Base-by-base conservation (phyloP, 2,888 invertebrate species). In the Dermolepida albohirtum region DNA sequence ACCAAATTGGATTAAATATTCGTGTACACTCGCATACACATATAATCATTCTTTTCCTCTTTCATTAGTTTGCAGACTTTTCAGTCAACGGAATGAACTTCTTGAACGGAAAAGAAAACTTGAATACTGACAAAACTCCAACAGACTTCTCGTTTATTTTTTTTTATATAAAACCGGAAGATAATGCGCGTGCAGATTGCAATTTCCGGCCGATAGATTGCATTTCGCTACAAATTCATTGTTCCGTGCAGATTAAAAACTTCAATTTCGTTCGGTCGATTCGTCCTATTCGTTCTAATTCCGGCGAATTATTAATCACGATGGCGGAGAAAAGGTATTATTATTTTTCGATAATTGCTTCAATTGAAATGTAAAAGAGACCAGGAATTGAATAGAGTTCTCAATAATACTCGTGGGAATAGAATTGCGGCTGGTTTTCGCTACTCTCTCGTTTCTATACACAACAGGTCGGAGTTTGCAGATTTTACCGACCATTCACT, bases 161-260 rank as follows among this genome's bases (percentile, higher is more conserved):
- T 57, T 17, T 49, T 12, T 65, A 29, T 6, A 29, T 29, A 29
- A 27, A 34, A 27, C 44, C 34, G 68, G 57, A 50, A 44, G 71
- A 69, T 71, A 71, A 70, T 71, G 64, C 62, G 64, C 67, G 66
- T 55, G 72, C 67, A 70, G 73, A 72, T 72, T 73, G 72, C 71
- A 73, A 73, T 73, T 73, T 73, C 70, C 70, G 70, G 70, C 68
- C 66, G 70, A 71, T 71, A 66, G 70, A 72, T 70, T 72, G 70
- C 71, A 71, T 70, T 71, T 67, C 63, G 55, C 52, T 63, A 49
- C 68, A 54, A 64, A 64, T 68, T 64, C 68, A 64, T 64, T 68
- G 64, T 68, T 68, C 64, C 44, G 64, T 22, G 29, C 64, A 64
- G 68, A 68, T 68, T 68, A 68, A 68, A 68, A 68, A 68, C 68